phyloP scores from a whole-genome alignment of 2,797 vertebrate species.

The Propithecus deckenii region DNA sequence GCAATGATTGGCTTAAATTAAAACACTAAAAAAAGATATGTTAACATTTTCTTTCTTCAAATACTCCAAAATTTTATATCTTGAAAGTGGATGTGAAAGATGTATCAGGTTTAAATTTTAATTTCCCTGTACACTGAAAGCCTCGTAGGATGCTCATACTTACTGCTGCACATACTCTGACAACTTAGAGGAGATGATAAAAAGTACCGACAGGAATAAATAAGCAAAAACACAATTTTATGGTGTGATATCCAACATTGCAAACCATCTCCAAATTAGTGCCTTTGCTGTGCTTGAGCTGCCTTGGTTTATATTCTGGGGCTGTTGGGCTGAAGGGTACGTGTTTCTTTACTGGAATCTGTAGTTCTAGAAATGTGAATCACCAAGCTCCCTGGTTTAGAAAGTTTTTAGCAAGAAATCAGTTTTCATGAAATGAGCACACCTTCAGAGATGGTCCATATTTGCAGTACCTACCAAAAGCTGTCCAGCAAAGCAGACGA shows the following conservation, averaged over 20 bases:
- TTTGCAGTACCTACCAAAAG: slow-evolving; percentile 90
- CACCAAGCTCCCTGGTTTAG: neutral
- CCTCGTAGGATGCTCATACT: neutral
- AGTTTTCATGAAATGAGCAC: neutral
- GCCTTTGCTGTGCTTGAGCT: accelerated
- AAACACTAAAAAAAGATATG: neutral
- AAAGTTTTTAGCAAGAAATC: neutral
- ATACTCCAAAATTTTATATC: neutral
- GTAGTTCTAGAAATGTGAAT: neutral
- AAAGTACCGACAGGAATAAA: neutral
- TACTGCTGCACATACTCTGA: neutral
- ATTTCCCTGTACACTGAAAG: neutral
- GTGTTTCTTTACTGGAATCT: no score
- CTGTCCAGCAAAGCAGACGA: slow-evolving; percentile 95
- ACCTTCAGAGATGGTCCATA: neutral
- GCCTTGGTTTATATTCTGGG: neutral
- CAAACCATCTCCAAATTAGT: neutral
- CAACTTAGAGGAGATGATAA: neutral
- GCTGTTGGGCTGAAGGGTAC: no score
- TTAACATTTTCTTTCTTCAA: neutral
- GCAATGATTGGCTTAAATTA: neutral
- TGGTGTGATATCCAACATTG: neutral
- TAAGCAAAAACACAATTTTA: neutral
- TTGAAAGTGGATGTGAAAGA: neutral
- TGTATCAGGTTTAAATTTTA: neutral